phyloP scores from a whole-genome alignment of 2,888 invertebrate genomes.

The Bimastos eiseni region DNA sequence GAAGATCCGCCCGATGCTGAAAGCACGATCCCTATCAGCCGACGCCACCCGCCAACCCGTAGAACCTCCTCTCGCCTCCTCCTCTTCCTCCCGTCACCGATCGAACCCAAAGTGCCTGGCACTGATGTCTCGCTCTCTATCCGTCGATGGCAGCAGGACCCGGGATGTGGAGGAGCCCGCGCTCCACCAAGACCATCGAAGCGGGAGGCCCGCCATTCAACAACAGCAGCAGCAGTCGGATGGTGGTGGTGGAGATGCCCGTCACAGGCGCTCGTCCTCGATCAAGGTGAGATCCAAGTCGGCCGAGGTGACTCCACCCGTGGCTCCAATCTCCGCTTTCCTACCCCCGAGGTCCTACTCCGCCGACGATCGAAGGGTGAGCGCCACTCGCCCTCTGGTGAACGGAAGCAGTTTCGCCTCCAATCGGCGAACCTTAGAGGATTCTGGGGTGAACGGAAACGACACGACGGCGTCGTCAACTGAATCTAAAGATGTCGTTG shows the following conservation, averaged over 20 bases:
- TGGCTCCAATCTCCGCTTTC: neutral
- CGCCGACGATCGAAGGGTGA: neutral
- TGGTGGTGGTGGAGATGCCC: neutral
- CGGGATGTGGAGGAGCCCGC: neutral
- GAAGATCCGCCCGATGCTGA: constrained; percentile 18
- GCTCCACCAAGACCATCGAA: neutral
- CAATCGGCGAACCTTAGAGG: neutral
- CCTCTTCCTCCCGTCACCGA: neutral
- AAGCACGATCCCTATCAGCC: neutral
- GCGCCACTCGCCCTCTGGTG: too few relatives aligned
- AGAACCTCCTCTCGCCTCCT: neutral
- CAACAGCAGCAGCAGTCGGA: neutral
- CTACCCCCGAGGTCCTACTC: neutral
- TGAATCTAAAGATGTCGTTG: neutral
- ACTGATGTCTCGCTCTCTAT: neutral
- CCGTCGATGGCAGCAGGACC: neutral
- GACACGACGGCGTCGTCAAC: neutral
- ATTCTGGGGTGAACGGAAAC: neutral
- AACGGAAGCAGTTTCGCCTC: neutral
- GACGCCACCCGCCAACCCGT: neutral
- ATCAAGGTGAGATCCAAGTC: neutral
- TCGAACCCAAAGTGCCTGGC: neutral
- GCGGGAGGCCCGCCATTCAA: neutral
- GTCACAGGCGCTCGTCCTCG: neutral
- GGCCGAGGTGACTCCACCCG: neutral